phyloP scores from a whole-genome alignment of 2,888 invertebrate species.

The Drosophila cognata region DNA sequence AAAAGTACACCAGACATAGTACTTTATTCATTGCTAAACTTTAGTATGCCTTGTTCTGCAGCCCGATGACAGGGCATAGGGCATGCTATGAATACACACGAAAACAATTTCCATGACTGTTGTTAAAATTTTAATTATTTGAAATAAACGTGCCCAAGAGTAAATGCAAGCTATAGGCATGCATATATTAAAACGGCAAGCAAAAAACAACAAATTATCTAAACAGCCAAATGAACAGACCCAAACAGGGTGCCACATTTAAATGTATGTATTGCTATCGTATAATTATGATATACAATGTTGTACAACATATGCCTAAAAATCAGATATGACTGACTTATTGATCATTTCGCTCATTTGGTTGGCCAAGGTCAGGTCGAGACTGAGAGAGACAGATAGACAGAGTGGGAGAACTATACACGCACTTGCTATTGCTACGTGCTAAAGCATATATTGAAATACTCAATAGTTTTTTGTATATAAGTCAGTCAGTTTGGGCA shows the following conservation, averaged over 20 bases:
- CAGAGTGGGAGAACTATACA: background rate
- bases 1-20: background rate
- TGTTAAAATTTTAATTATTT: conserved; percentile 60
- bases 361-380: background rate
- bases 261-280: background rate
- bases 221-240: background rate
- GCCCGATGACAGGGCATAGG: conserved; percentile 3
- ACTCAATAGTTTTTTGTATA: conserved; percentile 37
- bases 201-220: background rate
- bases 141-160: conserved; percentile 58
- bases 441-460: conserved; percentile 20
- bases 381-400: background rate
- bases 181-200: conserved; percentile 26
- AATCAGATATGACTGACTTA: conserved; percentile 1
- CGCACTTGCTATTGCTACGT: conserved; percentile 40
- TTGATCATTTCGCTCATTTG: background rate
- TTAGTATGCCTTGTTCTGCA: background rate
- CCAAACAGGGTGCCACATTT: conserved; percentile 27
- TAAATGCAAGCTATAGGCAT: conserved; percentile 34
- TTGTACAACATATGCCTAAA: background rate
- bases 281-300: background rate
- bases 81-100: conserved; percentile 4
- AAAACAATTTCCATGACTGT: conserved; percentile 16
- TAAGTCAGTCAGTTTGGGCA: conserved; percentile 17
- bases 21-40: background rate